Evolutionary conservation across 2,888 invertebrate species (phyloP).

Genomic region (Agrochola circellaris): DNA sequence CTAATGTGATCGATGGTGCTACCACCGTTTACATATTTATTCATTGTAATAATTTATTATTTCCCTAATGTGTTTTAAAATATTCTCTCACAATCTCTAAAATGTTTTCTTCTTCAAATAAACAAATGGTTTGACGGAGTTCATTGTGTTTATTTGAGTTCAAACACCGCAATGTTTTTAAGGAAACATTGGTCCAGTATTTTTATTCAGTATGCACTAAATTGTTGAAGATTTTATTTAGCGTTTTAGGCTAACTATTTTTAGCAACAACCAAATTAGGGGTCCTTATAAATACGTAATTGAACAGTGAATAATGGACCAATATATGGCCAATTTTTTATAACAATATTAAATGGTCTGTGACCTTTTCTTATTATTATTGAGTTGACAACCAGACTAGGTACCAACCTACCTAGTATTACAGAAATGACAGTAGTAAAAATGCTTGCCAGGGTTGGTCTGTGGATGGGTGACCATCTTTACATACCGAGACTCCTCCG

Average conservation of each 20-base stretch:
- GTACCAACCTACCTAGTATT: not conserved
- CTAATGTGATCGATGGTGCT: conserved; percentile 9
- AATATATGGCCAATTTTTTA: rapidly evolving
- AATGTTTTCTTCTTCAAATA: not conserved
- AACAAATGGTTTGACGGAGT: not conserved
- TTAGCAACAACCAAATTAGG: not conserved
- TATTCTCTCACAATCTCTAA: not conserved
- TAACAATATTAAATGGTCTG: not conserved
- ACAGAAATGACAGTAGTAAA: too few relatives aligned
- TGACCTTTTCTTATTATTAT: not conserved
- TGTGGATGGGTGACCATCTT: too few relatives aligned
- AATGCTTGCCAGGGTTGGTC: too few relatives aligned
- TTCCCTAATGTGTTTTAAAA: conserved; percentile 10
- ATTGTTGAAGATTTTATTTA: not conserved
- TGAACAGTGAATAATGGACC: not conserved
- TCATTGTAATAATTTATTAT: conserved; percentile 18
- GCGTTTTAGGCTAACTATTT: not conserved
- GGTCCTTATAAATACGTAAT: not conserved
- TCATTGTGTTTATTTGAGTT: conserved; percentile 23
- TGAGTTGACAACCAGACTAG: not conserved
- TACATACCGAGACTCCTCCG: too few relatives aligned
- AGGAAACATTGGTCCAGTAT: not conserved
- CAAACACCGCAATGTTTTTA: conserved; percentile 17
- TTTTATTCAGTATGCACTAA: not conserved
- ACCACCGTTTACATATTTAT: not conserved